Conservation (phyloP, 2,113 vertebrate species). For the Mustelus asterias region DNA sequence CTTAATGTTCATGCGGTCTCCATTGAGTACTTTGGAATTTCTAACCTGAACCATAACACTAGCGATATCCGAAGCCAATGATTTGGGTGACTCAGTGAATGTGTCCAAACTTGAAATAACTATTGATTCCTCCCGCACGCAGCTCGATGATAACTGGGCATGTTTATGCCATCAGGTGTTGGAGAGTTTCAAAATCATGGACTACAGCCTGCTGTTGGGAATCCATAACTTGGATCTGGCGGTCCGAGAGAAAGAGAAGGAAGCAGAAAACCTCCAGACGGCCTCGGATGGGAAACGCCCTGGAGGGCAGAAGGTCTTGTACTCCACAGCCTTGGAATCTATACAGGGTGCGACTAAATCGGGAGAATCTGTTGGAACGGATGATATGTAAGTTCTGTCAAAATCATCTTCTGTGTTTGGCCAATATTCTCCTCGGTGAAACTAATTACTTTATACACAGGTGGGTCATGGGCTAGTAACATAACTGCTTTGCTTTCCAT, state of each 20-base stretch:
- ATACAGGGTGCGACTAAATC: conserved; percentile 90
- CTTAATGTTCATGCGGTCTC: no score
- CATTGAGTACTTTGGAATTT: no score
- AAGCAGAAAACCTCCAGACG: conserved; percentile 64
- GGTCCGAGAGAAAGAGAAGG: conserved; percentile 69
- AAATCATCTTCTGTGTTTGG: background rate
- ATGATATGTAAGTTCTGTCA: conserved; percentile 76
- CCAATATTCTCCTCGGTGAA: background rate
- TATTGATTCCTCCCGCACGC: background rate
- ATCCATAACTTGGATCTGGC: conserved; percentile 78
- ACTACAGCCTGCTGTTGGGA: conserved; percentile 90
- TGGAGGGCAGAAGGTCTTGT: conserved; percentile 83
- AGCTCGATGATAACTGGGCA: background rate
- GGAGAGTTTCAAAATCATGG: conserved; percentile 99
- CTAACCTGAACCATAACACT: no score
- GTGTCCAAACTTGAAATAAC: background rate
- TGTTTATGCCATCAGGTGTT: conserved; percentile 66
- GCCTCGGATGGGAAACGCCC: conserved; percentile 69
- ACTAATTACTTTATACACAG: background rate
- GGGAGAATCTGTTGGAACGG: conserved; percentile 69
- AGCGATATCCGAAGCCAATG: background rate
- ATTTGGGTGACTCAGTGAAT: background rate
- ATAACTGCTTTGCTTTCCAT: background rate
- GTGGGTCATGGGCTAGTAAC: background rate
- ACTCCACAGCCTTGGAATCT: conserved; percentile 96